Base-by-base conservation (phyloP, 2,888 invertebrate species). In the Chrysolina oricalcia region DNA sequence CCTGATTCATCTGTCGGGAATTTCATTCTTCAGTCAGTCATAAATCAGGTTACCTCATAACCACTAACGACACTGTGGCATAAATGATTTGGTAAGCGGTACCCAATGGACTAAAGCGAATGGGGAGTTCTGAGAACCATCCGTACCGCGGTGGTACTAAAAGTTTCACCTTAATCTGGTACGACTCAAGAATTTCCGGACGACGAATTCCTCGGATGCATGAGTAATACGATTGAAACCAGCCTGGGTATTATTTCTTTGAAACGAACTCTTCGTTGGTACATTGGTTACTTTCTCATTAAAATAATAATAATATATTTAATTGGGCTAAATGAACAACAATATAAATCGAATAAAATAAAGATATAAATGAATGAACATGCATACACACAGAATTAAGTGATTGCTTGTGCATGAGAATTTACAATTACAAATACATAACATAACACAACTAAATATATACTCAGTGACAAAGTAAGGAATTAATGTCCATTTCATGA, bases 21-120 rank as follows among this genome's bases (percentile, higher is more conserved):
- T 71, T 56, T 35, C 35, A 71, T 71, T 53, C 40, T 64, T 64
- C 35, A 46, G 27, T 64, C 35, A 4, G 21, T 10, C 41, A 64
- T 71, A 63, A 64, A 71, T 71, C 48, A 40, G 40, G 50, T 64
- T 71, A 53, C 19, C 50, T 40, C 59, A 64, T n/a, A 23, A 50
- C 19, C 50, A 35, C 40, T 70, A n/a, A 35, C n/a, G n/a, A 46
- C n/a, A n/a, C 35, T 35, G 46, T n/a, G 46, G 46, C n/a, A 13
- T n/a, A 46, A 1, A 46, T 46, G 46, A 46, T 46, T 13, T 15
- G 46, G 46, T 59, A 59, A 59, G 27, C 6, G 9, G 19, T 6
- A 9, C 35, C 35, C 1, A 27, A 59, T 53, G 21, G 21, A 35
- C 59, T 59, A 15, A 23, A 27, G 59, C 13, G 35, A 35, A 59